Evolutionary conservation across 2,113 vertebrate species (phyloP).

Genomic region (Panthera tigris): DNA sequence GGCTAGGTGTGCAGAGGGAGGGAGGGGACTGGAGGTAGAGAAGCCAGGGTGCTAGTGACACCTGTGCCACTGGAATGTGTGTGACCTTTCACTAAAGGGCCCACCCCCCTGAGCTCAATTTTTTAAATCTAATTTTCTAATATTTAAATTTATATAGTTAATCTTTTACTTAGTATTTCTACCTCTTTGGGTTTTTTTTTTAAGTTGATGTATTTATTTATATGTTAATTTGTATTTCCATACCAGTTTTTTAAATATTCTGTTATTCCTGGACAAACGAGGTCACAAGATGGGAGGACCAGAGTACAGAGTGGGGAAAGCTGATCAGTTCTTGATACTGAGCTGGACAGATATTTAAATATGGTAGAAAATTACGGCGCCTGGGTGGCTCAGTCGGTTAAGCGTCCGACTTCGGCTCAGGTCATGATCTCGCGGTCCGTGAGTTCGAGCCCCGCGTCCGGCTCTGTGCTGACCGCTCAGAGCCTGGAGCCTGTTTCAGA

Average conservation of each 20-base stretch:
- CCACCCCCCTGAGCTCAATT: not conserved
- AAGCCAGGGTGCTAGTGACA: not conserved
- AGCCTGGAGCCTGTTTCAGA: too few relatives aligned
- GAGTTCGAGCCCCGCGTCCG: too few relatives aligned
- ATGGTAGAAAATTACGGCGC: not conserved
- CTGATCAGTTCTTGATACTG: not conserved
- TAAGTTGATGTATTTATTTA: not conserved
- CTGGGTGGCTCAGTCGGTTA: too few relatives aligned
- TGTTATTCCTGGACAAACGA: not conserved
- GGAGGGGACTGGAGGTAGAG: not conserved
- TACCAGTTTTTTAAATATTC: conserved; percentile 4
- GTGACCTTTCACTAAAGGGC: not conserved
- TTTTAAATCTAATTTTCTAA: not conserved
- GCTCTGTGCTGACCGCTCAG: too few relatives aligned
- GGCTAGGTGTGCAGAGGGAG: not conserved
- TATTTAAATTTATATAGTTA: not conserved
- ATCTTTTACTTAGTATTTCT: not conserved
- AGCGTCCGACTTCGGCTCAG: too few relatives aligned
- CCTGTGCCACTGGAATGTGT: not conserved
- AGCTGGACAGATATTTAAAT: not conserved
- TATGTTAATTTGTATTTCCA: not conserved
- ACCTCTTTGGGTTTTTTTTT: not conserved
- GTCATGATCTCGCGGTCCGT: too few relatives aligned
- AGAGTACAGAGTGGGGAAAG: not conserved
- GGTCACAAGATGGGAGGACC: not conserved